Base-by-base conservation (phyloP, 1,140 invertebrate genomes). In the Cheumatopsyche charites region DNA sequence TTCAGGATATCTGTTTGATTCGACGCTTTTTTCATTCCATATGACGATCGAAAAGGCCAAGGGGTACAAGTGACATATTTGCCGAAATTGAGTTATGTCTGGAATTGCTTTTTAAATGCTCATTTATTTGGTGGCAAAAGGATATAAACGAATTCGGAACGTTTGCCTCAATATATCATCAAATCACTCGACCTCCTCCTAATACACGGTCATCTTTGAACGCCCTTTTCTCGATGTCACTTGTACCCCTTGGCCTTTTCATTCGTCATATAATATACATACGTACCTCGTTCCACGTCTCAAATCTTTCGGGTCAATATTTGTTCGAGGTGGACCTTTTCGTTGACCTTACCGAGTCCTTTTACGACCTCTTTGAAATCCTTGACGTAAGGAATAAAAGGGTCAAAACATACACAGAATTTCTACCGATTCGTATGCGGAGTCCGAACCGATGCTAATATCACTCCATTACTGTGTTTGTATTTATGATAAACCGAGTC, bases 271-370 rank as follows among this genome's bases (percentile, higher is more conserved):
- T n/a, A n/a, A n/a, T n/a, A n/a, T 9, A 36, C 9, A 9, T 36
- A 36, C 9, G 29, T 36, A 4, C 29, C 29, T 9, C 29, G 29
- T 36, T 36, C 29, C 29, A n/a, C 43, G 43, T 12, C 15, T 58
- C 55, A 58, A 58, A 58, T 58, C 55, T 58, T 58, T 23, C 21
- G 21, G 21, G 55, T 58, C 19, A 58, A 58, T 58, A 58, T 58
- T 58, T 58, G 55, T 23, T 25, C 2, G 21, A 58, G 9, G 55
- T 58, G 55, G 49, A 55, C 49, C 55, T 19, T 58, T 58, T 58
- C 21, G 55, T 58, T 58, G 55, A 58, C 55, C 55, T 58, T 58
- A 21, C 19, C 7, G 21, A 58, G 55, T 58, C 55, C 55, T 21
- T 23, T 58, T 58, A 23, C 23, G 55, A 58, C 21, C 55, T 23